Percentiles rank a stretch among this genome's conserved stretches.
Conservation (phyloP, 2,797 vertebrate species). For the Cryptoprocta ferox region DNA sequence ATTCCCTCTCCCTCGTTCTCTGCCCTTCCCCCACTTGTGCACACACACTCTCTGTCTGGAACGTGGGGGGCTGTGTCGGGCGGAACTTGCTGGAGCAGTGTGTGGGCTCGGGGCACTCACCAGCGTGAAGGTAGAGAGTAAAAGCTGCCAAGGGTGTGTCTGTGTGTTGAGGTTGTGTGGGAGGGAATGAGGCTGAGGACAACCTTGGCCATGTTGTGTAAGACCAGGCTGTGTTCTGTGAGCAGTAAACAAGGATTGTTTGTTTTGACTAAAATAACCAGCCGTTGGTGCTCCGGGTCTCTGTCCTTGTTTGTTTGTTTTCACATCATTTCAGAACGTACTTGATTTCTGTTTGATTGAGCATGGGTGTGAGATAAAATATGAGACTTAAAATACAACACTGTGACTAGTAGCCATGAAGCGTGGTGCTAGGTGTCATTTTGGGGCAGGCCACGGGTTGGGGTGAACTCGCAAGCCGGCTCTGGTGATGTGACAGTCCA, state of each 20-base stretch:
- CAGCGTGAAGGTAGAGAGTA: neutral
- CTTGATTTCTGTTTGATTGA: neutral
- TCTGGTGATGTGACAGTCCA: neutral
- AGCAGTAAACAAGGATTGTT: neutral
- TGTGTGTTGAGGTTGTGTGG: neutral
- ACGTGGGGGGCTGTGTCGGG: fast-evolving
- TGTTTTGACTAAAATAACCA: slow-evolving; percentile 12
- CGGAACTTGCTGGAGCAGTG: fast-evolving
- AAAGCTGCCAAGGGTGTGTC: neutral
- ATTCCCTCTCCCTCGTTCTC: no score
- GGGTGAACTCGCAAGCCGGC: neutral
- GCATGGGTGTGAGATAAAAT: neutral
- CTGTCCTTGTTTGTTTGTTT: neutral
- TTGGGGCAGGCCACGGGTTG: fast-evolving
- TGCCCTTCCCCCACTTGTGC: no score
- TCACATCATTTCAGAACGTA: neutral
- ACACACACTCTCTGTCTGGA: no score
- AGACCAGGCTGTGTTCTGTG: neutral
- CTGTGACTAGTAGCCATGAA: fast-evolving
- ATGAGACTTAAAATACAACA: fast-evolving
- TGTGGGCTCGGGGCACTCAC: neutral
- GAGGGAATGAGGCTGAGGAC: neutral
- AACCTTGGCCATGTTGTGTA: neutral
- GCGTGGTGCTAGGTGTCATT: neutral
- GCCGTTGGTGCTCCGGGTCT: neutral